These are phyloP conservation scores for Stenopsyche tienmushanensis DNA, from an alignment of 1,140 invertebrate genomes.

Conservation along the genomic window DNA sequence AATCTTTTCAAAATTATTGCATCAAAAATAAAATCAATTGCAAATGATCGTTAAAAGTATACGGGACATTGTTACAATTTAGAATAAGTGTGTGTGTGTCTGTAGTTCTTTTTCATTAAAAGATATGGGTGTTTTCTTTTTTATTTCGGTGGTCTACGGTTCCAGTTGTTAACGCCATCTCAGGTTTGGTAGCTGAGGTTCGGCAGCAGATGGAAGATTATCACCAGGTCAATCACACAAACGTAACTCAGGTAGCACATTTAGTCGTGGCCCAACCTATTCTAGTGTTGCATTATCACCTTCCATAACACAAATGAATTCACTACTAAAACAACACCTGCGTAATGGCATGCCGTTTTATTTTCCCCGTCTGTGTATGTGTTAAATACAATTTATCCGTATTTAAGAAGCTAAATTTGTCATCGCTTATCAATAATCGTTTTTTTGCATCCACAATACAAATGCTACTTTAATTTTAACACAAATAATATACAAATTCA, in stretches of 20 bases:
- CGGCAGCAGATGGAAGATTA: slow-evolving; percentile 62
- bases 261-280: neutral
- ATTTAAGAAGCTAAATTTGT: too few relatives aligned
- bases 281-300: slow-evolving; percentile 4
- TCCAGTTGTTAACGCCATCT: slow-evolving; percentile 71
- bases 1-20: too few relatives aligned
- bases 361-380: neutral
- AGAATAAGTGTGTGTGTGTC: too few relatives aligned
- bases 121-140: slow-evolving; percentile 43
- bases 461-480: too few relatives aligned
- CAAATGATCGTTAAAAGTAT: too few relatives aligned
- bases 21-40: too few relatives aligned
- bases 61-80: too few relatives aligned
- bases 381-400: too few relatives aligned
- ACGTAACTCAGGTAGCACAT: slow-evolving; percentile 37
- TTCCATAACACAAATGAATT: slow-evolving; percentile 2
- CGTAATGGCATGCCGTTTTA: slow-evolving; percentile 22
- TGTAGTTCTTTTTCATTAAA: too few relatives aligned
- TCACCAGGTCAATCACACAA: slow-evolving; percentile 42
- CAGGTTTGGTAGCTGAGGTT: slow-evolving; percentile 70
- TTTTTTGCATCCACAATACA: too few relatives aligned
- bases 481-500: too few relatives aligned
- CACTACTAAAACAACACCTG: slow-evolving; percentile 2
- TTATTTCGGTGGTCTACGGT: slow-evolving; percentile 33
- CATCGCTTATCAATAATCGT: too few relatives aligned